Evolutionary conservation across 1,140 invertebrate genomes (phyloP), one percentile per base, ranked within the genome.

Genomic region (Drosophila cardini): DNA sequence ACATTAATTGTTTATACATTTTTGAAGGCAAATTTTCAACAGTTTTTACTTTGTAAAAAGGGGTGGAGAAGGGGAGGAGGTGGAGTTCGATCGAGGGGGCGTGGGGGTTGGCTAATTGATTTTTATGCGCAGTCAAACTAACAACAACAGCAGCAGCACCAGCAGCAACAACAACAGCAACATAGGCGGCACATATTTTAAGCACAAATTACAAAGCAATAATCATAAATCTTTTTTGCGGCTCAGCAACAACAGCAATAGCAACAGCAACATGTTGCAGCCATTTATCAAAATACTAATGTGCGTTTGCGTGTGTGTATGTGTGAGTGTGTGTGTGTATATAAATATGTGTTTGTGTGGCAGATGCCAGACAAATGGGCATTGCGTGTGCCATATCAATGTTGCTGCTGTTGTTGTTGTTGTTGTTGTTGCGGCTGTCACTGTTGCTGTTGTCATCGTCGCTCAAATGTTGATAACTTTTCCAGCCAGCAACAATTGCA

Each of bases 221-320:
- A 89, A 89, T 89, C 84, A 89, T 89, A 89, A 89, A 89, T 89
- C 84, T 89, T 89, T 78, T 89, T 89, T 89, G 84, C 84, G 85
- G 84, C 85, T 89, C 73, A 60, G 26, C 70, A 68, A 16, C 46
- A 73, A 89, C 73, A 60, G 26, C 70, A 68, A 16, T 38, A 73
- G 46, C 48, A 72, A 63, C 60, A 68, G 82, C 81, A 83, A 76
- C 76, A 80, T 84, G 80, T 72, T 77, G 68, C 72, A 67, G 76
- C 68, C 80, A 84, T 87, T 90, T 87, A 87, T 87, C 83, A 87
- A 89, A 89, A 56, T 65, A 60, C 52, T 32, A 63, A 52, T 64
- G 63, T 55, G 57, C 45, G 55, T 75, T 18, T 38, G 50, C 42
- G 21, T 63, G 13, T 62, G 36, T 62, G 21, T 67, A 46, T 50